Base-by-base conservation (phyloP, 2,888 invertebrate species). In the Aphodius granarius region DNA sequence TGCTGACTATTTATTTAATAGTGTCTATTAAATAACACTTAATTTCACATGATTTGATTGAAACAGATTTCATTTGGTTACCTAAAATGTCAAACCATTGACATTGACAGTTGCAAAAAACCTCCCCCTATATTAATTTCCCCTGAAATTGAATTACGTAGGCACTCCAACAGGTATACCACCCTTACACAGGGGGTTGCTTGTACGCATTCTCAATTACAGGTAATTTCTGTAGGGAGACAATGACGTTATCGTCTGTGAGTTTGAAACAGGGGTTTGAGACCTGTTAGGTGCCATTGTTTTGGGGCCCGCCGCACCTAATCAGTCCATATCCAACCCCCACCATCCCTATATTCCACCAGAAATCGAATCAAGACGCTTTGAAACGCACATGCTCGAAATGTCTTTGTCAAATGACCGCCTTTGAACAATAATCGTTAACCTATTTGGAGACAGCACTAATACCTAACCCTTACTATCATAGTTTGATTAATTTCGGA, bases 391-490 rank as follows among this genome's bases (percentile, higher is more conserved):
- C 13, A 43, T 43, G 43, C 43, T 43, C 6, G 43, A 6, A 9
- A 43, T n/a, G 43, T 6, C 43, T 43, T 43, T 43, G 73, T 81
- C 82, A 80, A 83, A 80, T 84, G 84, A 84, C 83, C 84, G 84
- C 83, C 82, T 81, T 80, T 79, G 82, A 83, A 85, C 84, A 85
- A 84, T 84, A 72, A 71, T 66, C 3, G 70, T 62, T 70, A 66
- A 73, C 76, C 66, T 43, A 13, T 43, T 43, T 43, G 13, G 9
- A 43, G 43, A 3, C 1, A 43, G 43, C 13, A 43, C 43, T 13
- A 43, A 6, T 13, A 3, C 43, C 13, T 43, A 43, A 43, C 13
- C 43, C 43, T 13, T 43, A 43, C 43, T 43, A 43, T 43, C 43
- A 43, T 43, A 43, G 43, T 43, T 43, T 43, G 43, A 43, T 43